phyloP scores from a whole-genome alignment of 1,140 invertebrate species.

The Orchestia grillus region DNA sequence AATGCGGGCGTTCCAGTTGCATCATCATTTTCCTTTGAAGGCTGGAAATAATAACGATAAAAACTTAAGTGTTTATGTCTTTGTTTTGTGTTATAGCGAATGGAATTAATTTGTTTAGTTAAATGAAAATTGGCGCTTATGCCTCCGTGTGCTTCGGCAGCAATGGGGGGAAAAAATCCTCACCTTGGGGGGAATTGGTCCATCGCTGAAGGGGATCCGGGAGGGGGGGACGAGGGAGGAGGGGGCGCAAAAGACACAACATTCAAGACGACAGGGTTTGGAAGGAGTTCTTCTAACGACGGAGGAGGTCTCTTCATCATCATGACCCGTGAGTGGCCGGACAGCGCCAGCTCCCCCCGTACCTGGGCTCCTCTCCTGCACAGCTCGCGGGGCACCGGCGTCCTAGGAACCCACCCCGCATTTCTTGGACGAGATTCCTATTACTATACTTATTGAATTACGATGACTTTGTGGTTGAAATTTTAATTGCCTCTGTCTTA shows the following conservation, averaged over 20 bases:
- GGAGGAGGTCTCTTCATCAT: conserved; percentile 46
- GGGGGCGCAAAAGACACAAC: conserved; percentile 23
- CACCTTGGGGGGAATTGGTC: conserved; percentile 43
- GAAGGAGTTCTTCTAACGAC: conserved; percentile 5
- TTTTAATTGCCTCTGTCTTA: no score
- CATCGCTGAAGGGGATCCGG: conserved; percentile 47
- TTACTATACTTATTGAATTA: no score
- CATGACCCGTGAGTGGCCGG: conserved; percentile 21
- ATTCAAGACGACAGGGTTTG: conserved; percentile 6
- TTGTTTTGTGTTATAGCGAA: neutral
- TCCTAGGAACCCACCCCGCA: no score
- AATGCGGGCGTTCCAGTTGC: neutral
- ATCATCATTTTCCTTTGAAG: neutral
- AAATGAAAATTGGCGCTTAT: neutral
- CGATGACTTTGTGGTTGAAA: no score
- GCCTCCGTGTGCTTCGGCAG: neutral
- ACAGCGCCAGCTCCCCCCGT: no score
- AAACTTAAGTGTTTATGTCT: neutral
- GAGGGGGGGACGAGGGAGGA: conserved; percentile 48
- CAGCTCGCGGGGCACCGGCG: no score
- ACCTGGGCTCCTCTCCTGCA: no score
- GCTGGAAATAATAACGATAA: neutral
- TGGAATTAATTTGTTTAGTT: neutral
- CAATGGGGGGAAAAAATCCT: conserved; percentile 23
- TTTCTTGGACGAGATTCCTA: no score